Evolutionary conservation across 2,797 vertebrate species (phyloP), one percentile per base, ranked within the genome.

Genomic region (Oreochromis grahami): DNA sequence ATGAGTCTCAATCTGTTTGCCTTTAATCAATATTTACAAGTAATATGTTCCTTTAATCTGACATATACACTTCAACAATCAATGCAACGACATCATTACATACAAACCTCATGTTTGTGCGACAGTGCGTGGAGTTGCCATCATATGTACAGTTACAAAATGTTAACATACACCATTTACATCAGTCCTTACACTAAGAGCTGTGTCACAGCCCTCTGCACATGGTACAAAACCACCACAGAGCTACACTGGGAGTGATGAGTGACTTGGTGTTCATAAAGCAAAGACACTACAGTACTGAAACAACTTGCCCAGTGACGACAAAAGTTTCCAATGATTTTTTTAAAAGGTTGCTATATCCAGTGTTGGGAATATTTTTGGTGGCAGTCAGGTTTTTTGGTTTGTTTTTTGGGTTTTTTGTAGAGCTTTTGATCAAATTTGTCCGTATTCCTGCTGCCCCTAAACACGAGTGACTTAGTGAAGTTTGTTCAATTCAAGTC

Each of bases 131-230:
- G 86, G 85, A 92, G 86, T 92, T 78, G 85, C 85, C 84, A 83
- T 92, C 89, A 86, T 76, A 93, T 84, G 65, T 81, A 93, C 92
- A 91, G 92, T 92, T 93, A 95, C 89, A 91, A 90, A 84, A 91
- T 93, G 86, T 93, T 94, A 91, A 92, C 90, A 93, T 88, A 92
- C 83, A 93, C 87, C 84, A 90, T 91, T 92, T 93, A 93, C 92
- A 92, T 84, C 77, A 53, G 94, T 92, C 94, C 92, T 93, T 91
- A 91, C 86, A 92, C 91, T 29, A 68, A 81, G 87, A 91, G 90
- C 85, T 72, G 13, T 8, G 68, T 78, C 32, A 36, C 80, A 85
- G 88, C 91, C 80, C 85, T 91, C 85, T 78, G 86, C 82, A 86
- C 77, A 36, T 21, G 85, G 87, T 83, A 91, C 84, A 34, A 88